Percentiles rank a stretch among this genome's conserved stretches.
Evolutionary conservation across 2,113 vertebrate species (phyloP).

Genomic region (Sminthopsis crassicaudata): DNA sequence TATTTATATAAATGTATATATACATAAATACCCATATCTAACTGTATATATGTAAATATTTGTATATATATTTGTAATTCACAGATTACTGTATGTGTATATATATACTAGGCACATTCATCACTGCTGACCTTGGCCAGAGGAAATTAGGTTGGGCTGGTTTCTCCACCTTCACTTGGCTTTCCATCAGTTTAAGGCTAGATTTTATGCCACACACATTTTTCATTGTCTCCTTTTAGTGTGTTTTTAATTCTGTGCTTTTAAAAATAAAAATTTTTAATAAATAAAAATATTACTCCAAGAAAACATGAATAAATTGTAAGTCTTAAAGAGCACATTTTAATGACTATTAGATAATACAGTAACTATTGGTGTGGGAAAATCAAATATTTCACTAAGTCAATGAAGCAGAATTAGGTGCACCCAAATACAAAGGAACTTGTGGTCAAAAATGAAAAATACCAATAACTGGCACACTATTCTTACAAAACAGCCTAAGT

Average conservation of each 20-base stretch:
- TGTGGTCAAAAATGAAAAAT: neutral
- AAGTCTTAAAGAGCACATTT: neutral
- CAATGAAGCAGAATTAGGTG: neutral
- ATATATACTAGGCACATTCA: neutral
- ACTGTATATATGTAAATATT: neutral
- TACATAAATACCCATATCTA: neutral
- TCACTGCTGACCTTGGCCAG: neutral
- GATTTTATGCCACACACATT: neutral
- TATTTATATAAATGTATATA: neutral
- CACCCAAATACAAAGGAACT: neutral
- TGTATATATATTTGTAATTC: neutral
- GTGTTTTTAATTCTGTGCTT: neutral
- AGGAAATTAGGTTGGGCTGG: neutral
- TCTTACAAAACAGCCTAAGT: neutral
- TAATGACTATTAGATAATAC: neutral
- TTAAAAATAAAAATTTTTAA: neutral
- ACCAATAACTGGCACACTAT: neutral
- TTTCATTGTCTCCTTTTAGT: neutral
- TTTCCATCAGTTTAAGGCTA: neutral
- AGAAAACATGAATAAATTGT: neutral
- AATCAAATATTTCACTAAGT: neutral
- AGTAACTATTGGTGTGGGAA: neutral
- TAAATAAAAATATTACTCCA: neutral
- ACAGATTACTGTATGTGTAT: neutral
- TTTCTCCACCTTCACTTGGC: neutral